Evolutionary conservation across 2,888 invertebrate species (phyloP).

Genomic region (Himalopsyche anomala): DNA sequence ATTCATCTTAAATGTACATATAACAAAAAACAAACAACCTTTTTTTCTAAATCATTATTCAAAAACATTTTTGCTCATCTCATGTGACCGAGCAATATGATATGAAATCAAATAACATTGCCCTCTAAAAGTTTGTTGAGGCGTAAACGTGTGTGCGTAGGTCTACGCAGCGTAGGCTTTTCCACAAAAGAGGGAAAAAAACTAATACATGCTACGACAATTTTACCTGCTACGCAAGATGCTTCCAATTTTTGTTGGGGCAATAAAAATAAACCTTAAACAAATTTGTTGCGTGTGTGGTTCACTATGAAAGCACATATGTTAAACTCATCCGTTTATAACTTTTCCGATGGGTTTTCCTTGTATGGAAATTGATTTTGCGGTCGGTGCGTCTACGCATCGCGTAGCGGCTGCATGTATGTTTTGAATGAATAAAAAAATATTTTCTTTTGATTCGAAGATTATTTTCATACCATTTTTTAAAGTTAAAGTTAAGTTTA

Average conservation of each 20-base stretch:
- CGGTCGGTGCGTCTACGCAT: neutral
- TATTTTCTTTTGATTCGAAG: too few species aligned
- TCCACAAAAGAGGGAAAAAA: conserved; percentile 9
- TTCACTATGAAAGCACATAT: neutral
- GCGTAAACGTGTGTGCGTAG: neutral
- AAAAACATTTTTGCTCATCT: conserved; percentile 2
- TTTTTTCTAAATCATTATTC: conserved; percentile 9
- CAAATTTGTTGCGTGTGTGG: conserved; percentile 44
- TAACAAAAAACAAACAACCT: neutral
- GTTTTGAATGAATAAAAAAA: too few species aligned
- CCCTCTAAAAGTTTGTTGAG: conserved; percentile 21
- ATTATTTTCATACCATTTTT: too few species aligned
- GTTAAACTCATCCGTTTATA: conserved; percentile 20
- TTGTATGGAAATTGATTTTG: neutral
- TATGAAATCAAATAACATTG: conserved; percentile 34
- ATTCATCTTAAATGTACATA: too few species aligned
- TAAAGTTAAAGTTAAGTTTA: too few species aligned
- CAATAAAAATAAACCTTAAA: conserved; percentile 47
- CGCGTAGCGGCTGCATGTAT: too few species aligned
- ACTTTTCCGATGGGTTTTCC: neutral
- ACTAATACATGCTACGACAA: conserved; percentile 30
- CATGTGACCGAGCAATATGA: conserved; percentile 18
- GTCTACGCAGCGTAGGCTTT: conserved; percentile 27
- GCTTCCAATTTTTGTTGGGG: conserved; percentile 33
- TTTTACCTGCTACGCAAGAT: conserved; percentile 31